phyloP scores from a whole-genome alignment of 2,797 vertebrate genomes.

The Rhodeus uyekii region DNA sequence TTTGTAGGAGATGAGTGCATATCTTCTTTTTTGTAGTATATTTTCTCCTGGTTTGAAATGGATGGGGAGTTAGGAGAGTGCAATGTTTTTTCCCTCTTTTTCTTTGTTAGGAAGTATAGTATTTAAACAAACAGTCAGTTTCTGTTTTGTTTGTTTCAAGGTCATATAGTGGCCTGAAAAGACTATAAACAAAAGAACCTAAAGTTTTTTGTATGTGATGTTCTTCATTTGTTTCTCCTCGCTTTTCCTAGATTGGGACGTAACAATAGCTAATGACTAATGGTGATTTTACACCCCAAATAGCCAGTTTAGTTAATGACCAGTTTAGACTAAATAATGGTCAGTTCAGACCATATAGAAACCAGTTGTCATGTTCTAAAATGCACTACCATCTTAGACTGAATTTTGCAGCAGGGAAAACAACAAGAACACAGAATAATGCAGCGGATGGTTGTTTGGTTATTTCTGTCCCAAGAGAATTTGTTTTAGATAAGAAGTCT shows the following conservation, averaged over 20 bases:
- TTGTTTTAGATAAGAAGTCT: not conserved
- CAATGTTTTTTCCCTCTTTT: not conserved
- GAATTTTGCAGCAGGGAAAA: constrained; percentile 1
- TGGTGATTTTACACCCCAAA: too few species aligned
- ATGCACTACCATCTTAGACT: not conserved
- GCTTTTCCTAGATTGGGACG: not conserved
- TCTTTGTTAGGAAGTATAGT: not conserved
- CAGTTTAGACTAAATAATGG: not conserved
- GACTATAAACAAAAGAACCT: not conserved
- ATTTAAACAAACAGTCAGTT: not conserved
- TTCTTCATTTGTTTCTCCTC: not conserved
- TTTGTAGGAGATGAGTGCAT: too few species aligned
- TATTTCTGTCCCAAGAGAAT: constrained; percentile 20
- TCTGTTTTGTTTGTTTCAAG: not conserved
- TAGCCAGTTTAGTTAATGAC: not conserved
- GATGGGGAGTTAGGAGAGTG: not conserved
- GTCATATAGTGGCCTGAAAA: not conserved
- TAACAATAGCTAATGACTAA: too few species aligned
- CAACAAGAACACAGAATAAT: not conserved
- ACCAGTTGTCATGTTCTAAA: not conserved
- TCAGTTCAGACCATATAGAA: not conserved
- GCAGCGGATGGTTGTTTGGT: not conserved
- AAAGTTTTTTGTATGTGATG: not conserved
- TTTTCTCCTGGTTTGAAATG: not conserved
- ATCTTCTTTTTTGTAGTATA: not conserved